These are phyloP conservation scores for Temnothorax rugatulus DNA, from an alignment of 2,888 invertebrate species.

Conservation along the genomic window DNA sequence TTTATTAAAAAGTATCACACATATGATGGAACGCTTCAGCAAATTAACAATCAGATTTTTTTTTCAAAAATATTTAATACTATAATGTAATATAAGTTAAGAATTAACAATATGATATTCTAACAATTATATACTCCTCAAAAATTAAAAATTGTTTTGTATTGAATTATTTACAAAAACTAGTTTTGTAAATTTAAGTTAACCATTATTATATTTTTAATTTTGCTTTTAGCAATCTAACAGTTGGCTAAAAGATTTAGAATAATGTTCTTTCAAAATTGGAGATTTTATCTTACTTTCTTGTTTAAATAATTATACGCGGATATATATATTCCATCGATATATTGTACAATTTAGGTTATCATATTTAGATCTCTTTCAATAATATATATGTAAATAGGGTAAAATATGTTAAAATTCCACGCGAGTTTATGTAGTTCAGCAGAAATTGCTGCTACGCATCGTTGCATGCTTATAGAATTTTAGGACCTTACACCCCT, in stretches of 20 bases:
- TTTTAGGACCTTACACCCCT: slow-evolving; percentile 62
- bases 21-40: no score
- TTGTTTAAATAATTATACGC: neutral
- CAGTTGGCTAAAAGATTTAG: neutral
- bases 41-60: neutral
- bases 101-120: neutral
- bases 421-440: slow-evolving; percentile 42
- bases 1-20: neutral
- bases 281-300: neutral
- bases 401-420: slow-evolving; percentile 48
- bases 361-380: slow-evolving; percentile 7
- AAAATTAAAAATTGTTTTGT: neutral
- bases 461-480: slow-evolving; percentile 59
- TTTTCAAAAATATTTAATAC: neutral
- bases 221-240: neutral
- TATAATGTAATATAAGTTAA: neutral
- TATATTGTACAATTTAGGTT: neutral
- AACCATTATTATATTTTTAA: neutral
- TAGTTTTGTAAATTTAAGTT: neutral
- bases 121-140: neutral
- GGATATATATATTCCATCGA: neutral
- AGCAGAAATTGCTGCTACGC: slow-evolving; percentile 48
- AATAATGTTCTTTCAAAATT: neutral
- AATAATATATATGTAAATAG: neutral
- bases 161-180: neutral